Evolutionary conservation across 2,113 vertebrate species (phyloP).

Genomic region (Brachypodius melanocephalos): DNA sequence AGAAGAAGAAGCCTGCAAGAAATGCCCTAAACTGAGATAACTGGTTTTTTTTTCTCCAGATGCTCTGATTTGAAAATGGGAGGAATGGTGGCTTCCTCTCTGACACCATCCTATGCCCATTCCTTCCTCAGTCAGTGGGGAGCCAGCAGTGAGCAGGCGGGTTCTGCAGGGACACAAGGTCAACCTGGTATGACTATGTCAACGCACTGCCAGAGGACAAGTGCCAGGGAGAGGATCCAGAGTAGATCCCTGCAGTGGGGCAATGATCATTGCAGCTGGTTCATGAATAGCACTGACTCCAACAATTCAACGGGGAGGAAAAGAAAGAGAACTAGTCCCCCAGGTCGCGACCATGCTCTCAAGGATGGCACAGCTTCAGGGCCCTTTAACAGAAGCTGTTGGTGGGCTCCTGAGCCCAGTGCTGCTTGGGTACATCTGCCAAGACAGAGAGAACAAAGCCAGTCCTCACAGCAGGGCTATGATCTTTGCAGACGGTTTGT

Average conservation of each 20-base stretch:
- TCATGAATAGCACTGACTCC: not conserved
- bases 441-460: not conserved
- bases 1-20: not conserved
- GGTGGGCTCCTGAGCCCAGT: not conserved
- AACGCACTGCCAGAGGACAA: not conserved
- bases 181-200: not conserved
- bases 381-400: not conserved
- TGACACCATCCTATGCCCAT: not conserved
- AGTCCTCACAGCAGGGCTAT: not conserved
- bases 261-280: not conserved
- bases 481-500: not conserved
- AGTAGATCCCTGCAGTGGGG: not conserved
- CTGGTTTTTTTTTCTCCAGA: not conserved
- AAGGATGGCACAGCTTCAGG: not conserved
- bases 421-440: not conserved
- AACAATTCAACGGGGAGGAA: not conserved
- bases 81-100: not conserved
- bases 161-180: not conserved
- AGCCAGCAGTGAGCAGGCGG: not conserved
- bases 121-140: not conserved
- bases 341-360: fast-evolving
- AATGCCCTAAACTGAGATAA: not conserved
- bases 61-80: not conserved
- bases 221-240: not conserved
- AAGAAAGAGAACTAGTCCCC: not conserved